Evolutionary conservation across 2,888 invertebrate species (phyloP).

Genomic region (Terebella lapidaria): DNA sequence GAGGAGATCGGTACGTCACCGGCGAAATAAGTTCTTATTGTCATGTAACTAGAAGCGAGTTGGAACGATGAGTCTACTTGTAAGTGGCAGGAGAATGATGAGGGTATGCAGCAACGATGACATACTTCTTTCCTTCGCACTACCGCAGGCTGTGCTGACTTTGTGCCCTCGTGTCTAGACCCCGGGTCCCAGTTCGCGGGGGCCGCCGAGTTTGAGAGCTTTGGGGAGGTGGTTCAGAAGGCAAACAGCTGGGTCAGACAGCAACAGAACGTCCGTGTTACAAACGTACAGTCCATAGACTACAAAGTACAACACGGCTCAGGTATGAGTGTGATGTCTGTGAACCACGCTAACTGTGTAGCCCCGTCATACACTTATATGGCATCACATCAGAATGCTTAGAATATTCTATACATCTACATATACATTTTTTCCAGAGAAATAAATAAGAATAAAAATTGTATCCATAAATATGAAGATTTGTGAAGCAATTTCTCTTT

Average conservation of each 20-base stretch:
- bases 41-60: neutral
- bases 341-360: no score
- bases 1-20: constrained; percentile 35
- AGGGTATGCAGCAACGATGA: no score
- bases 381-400: no score
- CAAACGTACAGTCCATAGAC: constrained; percentile 29
- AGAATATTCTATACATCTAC: no score
- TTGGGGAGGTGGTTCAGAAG: constrained; percentile 25
- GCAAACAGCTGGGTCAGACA: constrained; percentile 24
- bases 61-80: neutral
- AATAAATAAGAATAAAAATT: no score
- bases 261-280: constrained; percentile 23
- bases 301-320: constrained; percentile 27
- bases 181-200: constrained; percentile 26
- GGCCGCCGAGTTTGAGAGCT: constrained; percentile 23
- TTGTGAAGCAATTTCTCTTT: no score
- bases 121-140: no score
- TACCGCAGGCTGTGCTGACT: constrained; percentile 30
- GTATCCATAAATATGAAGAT: no score
- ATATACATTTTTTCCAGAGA: no score
- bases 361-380: neutral
- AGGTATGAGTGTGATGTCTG: no score
- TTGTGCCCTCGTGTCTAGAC: constrained; percentile 28
- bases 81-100: no score
- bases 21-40: neutral